These are phyloP conservation scores for Mactra quadrangularis DNA, from an alignment of 1,140 invertebrate genomes.

Conservation along the genomic window DNA sequence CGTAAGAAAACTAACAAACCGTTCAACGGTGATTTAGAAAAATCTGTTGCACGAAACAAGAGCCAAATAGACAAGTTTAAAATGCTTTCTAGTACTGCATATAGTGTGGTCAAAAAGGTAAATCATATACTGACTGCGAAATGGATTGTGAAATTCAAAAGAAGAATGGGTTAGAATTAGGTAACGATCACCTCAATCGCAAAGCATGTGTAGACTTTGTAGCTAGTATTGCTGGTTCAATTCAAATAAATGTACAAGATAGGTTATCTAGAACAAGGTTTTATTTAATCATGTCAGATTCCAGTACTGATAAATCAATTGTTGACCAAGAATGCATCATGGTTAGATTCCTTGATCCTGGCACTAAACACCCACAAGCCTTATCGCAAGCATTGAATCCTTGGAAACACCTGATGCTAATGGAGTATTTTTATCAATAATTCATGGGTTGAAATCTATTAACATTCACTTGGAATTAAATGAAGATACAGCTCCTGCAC, in stretches of 20 bases:
- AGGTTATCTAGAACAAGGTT: neutral
- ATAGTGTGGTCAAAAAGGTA: conserved; percentile 3
- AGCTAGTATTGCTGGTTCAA: conserved; percentile 8
- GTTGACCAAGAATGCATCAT: conserved; percentile 8
- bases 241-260: too few species aligned
- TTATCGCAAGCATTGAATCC: neutral
- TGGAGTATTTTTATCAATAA: conserved; percentile 25
- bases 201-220: conserved; percentile 35
- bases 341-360: neutral
- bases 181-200: conserved; percentile 27
- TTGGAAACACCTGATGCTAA: conserved; percentile 24
- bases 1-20: too few species aligned
- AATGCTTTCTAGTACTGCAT: conserved; percentile 13
- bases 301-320: neutral
- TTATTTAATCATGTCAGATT: conserved; percentile 25
- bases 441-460: neutral
- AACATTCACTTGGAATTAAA: neutral
- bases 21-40: too few species aligned
- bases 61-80: conserved; percentile 1
- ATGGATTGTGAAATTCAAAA: neutral
- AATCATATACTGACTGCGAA: conserved; percentile 22
- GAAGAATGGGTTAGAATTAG: conserved; percentile 29
- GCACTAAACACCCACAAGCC: neutral
- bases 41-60: too few species aligned
- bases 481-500: conserved; percentile 8